phyloP scores from a whole-genome alignment of 2,797 vertebrate genomes.

The Capromys pilorides region DNA sequence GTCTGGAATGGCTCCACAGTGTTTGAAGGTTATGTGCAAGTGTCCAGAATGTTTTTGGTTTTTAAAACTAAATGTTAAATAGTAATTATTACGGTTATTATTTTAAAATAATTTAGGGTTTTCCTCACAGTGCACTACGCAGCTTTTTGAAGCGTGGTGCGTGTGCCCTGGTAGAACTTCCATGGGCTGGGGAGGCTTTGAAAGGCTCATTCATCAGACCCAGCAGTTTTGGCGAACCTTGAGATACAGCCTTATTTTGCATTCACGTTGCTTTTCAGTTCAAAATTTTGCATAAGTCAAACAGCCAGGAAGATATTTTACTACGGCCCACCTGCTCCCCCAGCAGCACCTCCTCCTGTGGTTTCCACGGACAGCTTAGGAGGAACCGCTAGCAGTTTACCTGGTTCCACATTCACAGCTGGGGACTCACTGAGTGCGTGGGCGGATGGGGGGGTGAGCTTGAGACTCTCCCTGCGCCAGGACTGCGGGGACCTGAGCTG shows the following conservation, averaged over 20 bases:
- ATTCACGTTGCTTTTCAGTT: slow-evolving; percentile 69
- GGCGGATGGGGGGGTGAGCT: slow-evolving; percentile 38
- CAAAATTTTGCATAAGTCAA: slow-evolving; percentile 71
- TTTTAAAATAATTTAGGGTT: slow-evolving; percentile 58
- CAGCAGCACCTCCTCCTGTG: slow-evolving; percentile 63
- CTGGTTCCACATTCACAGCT: slow-evolving; percentile 64
- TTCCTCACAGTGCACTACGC: slow-evolving; percentile 47
- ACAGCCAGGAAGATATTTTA: slow-evolving; percentile 74
- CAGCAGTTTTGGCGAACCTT: slow-evolving; percentile 75
- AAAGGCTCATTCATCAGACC: slow-evolving; percentile 75
- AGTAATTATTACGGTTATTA: slow-evolving; percentile 45
- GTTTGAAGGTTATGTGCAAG: slow-evolving; percentile 34
- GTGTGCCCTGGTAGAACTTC: slow-evolving; percentile 31
- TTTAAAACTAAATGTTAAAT: slow-evolving; percentile 53
- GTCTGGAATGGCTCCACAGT: background rate
- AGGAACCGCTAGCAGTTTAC: slow-evolving; percentile 38
- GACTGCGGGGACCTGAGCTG: slow-evolving; percentile 15
- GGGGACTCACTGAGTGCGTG: slow-evolving; percentile 60
- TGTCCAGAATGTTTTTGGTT: slow-evolving; percentile 27
- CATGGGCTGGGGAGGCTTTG: slow-evolving; percentile 53
- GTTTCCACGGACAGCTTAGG: slow-evolving; percentile 70
- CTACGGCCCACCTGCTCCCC: slow-evolving; percentile 73
- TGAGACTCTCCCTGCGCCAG: slow-evolving; percentile 58
- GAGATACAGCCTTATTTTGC: slow-evolving; percentile 74
- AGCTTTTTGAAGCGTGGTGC: slow-evolving; percentile 36